Conservation (phyloP, 1,140 invertebrate genomes). For the Penaeus indicus region DNA sequence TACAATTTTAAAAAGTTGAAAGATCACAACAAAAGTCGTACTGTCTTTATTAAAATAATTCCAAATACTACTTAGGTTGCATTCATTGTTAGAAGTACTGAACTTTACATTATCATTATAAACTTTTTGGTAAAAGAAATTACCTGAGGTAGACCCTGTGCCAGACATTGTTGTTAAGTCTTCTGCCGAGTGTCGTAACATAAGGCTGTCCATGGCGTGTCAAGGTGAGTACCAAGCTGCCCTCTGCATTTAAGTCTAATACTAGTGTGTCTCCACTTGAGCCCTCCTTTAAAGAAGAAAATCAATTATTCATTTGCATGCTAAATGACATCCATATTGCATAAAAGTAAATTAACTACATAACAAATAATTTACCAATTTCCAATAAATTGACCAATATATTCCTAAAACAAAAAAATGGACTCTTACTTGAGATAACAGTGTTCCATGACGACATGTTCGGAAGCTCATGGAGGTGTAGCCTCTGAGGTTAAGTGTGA, state of each 20-base stretch:
- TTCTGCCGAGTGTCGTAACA: slow-evolving; percentile 33
- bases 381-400: not conserved
- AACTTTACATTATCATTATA: not conserved
- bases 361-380: not conserved
- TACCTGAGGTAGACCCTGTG: slow-evolving; percentile 80
- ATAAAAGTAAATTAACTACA: too few species aligned
- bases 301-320: not conserved
- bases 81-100: not conserved
- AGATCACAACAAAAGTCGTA: too few species aligned
- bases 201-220: slow-evolving; percentile 22
- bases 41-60: too few species aligned
- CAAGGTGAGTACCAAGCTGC: slow-evolving; percentile 48
- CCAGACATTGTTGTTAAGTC: slow-evolving; percentile 80
- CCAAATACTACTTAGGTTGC: not conserved
- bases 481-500: slow-evolving; percentile 38
- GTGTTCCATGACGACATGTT: slow-evolving; percentile 76
- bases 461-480: slow-evolving; percentile 78
- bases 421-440: slow-evolving; percentile 54
- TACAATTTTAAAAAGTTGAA: too few species aligned
- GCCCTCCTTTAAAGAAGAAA: slow-evolving; percentile 38
- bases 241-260: slow-evolving; percentile 49
- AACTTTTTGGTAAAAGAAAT: not conserved
- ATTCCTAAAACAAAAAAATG: not conserved
- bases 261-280: slow-evolving; percentile 49
- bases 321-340: not conserved